phyloP scores from a whole-genome alignment of 2,888 invertebrate species.

The Eupithecia vulgata region DNA sequence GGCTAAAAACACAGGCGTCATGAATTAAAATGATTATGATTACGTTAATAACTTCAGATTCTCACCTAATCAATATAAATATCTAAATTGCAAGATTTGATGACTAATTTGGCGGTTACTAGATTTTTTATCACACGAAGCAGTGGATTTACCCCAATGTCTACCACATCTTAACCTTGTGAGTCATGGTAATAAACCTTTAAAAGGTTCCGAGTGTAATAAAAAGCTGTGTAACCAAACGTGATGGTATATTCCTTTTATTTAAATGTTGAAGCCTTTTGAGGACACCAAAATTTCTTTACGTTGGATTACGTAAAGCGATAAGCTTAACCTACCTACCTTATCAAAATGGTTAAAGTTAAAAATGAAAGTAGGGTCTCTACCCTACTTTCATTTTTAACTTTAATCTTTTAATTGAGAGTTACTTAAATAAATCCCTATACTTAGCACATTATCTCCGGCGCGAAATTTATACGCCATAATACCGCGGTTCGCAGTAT shows the following conservation, averaged over 20 bases:
- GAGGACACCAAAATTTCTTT: background rate
- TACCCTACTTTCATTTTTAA: too few species aligned
- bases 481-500: too few species aligned
- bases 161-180: conserved; percentile 4
- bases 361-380: background rate
- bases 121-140: background rate
- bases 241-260: background rate
- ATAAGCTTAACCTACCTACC: background rate
- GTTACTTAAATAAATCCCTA: background rate
- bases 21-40: background rate
- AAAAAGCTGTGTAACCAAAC: background rate
- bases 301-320: background rate
- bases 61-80: background rate
- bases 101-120: background rate
- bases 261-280: background rate
- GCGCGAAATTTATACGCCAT: too few species aligned
- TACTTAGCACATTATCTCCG: background rate
- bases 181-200: conserved; percentile 7
- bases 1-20: background rate
- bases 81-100: background rate
- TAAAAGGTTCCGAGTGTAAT: background rate
- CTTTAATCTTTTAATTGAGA: too few species aligned
- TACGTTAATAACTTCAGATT: conserved; percentile 1
- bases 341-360: background rate
- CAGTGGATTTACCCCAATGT: conserved; percentile 23